A percentile compares a stretch with the other conserved stretches of the same genome.
Evolutionary conservation across 2,797 vertebrate genomes (phyloP).

Genomic region (Chiroxiphia lanceolata): DNA sequence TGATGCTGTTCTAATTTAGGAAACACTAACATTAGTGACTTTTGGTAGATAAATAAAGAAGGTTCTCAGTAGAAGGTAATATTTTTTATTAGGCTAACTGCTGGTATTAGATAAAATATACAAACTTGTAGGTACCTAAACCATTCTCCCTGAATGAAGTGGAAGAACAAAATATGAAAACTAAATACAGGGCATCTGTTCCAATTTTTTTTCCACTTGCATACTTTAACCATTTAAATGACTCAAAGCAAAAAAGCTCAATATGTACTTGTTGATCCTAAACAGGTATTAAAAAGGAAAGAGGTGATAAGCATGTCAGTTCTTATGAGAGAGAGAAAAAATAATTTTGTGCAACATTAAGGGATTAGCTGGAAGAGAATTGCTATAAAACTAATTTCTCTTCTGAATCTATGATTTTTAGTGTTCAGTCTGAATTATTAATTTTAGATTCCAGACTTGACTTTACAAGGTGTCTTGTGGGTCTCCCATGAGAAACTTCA

Average conservation of each 20-base stretch:
- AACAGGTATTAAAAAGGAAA: not conserved
- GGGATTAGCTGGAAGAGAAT: not conserved
- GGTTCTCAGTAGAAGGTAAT: not conserved
- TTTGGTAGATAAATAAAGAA: not conserved
- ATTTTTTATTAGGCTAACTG: not conserved
- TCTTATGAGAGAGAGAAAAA: not conserved
- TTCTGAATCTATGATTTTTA: not conserved
- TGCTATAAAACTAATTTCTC: not conserved
- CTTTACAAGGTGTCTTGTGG: not conserved
- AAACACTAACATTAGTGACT: not conserved
- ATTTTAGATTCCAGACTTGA: not conserved
- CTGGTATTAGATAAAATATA: not conserved
- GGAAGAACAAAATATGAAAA: not conserved
- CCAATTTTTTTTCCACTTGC: not conserved
- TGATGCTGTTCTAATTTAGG: not conserved
- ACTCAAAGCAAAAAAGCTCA: not conserved
- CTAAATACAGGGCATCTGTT: not conserved
- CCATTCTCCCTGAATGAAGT: not conserved
- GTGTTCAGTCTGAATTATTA: not conserved
- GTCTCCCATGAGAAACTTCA: not conserved
- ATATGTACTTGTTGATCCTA: not conserved
- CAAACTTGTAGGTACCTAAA: not conserved
- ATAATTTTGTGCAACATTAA: not conserved
- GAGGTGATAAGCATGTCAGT: not conserved
- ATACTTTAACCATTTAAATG: not conserved